Evolutionary conservation across 2,113 vertebrate genomes (phyloP), one percentile per base, ranked within the genome.

Genomic region (Tragelaphus strepsiceros): DNA sequence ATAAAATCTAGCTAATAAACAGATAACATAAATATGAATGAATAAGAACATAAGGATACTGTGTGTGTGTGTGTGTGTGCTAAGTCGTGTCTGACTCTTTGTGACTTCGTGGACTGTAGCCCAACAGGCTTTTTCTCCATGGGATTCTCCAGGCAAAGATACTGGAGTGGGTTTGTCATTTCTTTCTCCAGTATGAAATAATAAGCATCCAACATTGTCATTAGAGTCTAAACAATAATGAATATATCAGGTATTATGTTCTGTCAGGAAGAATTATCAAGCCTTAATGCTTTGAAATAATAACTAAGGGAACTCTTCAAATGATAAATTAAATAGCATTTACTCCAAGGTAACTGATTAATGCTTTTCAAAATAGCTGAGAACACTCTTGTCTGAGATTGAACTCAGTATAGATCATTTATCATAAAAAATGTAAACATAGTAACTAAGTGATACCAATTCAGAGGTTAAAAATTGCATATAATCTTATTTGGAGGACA

Each of bases 281-380:
- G 39, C 7, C 53, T 78, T 89, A 62, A 10, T 87, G 30, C 32
- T 92, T 93, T 95, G 35, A 96, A 92, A 78, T 84, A 43, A 43
- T 82, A 97, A 90, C 84, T 92, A 32, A 88, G 6, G n/a, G 92
- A 82, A 30, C 58, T 51, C 84, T 92, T 95, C 16, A 88, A 91
- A 80, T 83, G 83, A 46, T 22, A 56, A 59, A 96, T 62, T 71
- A 86, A 61, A 43, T 82, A 83, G 9, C 92, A 32, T 85, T 87
- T 94, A 67, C n/a, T 86, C 5, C 49, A 92, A 93, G 43, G 53
- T 62, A 71, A 24, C 17, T 17, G 77, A 77, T 67, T 86, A 89
- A 54, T 15, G 4, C 1, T 64, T 96, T 91, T 82, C 15, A n/a
- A 71, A 90, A 84, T 91, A 94, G 87, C 32, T 91, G 58, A 94